A percentile compares a stretch with the other conserved stretches of the same genome.
Evolutionary conservation across 1,140 invertebrate species (phyloP).

Genomic region (Platorchestia sp.): DNA sequence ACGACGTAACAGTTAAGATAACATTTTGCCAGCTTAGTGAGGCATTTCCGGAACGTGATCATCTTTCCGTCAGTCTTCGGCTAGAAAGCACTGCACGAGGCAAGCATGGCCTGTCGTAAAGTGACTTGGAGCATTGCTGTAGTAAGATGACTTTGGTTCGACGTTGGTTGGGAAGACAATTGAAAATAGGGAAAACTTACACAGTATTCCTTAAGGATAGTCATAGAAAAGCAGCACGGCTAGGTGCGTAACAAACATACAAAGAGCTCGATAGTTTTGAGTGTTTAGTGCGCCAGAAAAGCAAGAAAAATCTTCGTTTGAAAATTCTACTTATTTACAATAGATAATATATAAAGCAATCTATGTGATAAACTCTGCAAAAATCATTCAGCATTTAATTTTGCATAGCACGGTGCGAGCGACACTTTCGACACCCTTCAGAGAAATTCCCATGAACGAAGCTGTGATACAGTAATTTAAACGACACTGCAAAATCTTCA

Average conservation of each 20-base stretch:
- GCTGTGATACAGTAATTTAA: neutral
- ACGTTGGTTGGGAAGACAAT: neutral
- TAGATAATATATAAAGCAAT: neutral
- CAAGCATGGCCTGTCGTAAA: neutral
- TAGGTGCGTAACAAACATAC: neutral
- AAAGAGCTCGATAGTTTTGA: neutral
- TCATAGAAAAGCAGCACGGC: neutral
- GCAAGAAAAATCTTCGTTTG: neutral
- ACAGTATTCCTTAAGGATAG: neutral
- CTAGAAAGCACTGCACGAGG: neutral
- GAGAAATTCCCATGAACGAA: neutral
- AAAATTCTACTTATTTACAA: neutral
- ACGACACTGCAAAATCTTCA: neutral
- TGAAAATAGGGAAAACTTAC: neutral
- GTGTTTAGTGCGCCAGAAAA: neutral
- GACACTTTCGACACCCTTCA: neutral
- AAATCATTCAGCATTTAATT: neutral
- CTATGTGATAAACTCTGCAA: neutral
- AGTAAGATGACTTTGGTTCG: neutral
- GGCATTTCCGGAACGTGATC: neutral
- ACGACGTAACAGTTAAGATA: neutral
- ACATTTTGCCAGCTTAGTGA: neutral
- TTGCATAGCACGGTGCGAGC: neutral
- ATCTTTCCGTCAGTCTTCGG: neutral
- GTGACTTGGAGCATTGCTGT: too few relatives aligned